These are phyloP conservation scores for Nomada ferruginata DNA, from an alignment of 2,888 invertebrate species.

Conservation along the genomic window DNA sequence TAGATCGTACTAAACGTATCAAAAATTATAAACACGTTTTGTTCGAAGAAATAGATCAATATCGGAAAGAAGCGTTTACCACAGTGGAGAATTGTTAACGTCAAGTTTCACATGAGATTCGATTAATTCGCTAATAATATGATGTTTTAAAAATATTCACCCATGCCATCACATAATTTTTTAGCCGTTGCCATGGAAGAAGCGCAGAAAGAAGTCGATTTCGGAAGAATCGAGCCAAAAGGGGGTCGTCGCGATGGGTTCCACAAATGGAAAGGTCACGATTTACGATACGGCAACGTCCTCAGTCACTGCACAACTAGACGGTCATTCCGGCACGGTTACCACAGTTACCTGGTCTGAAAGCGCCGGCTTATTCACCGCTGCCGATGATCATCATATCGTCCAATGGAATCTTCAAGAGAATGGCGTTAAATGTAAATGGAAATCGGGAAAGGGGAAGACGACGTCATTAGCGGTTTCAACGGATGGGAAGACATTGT, in stretches of 20 bases:
- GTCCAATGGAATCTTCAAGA: conserved; percentile 85
- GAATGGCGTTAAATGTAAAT: conserved; percentile 85
- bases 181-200: conserved; percentile 85
- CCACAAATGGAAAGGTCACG: conserved; percentile 89
- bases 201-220: conserved; percentile 83
- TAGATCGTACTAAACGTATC: too few relatives aligned
- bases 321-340: conserved; percentile 85
- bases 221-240: conserved; percentile 78
- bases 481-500: conserved; percentile 76
- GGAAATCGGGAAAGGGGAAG: conserved; percentile 88
- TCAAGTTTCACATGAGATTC: too few relatives aligned
- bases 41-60: too few relatives aligned
- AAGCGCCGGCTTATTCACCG: conserved; percentile 85
- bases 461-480: conserved; percentile 84
- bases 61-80: too few relatives aligned
- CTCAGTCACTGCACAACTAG: conserved; percentile 80
- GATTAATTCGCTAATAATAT: too few relatives aligned
- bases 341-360: conserved; percentile 86
- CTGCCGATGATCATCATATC: conserved; percentile 86
- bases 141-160: too few relatives aligned
- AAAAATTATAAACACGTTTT: too few relatives aligned
- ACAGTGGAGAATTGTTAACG: too few relatives aligned
- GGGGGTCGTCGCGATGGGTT: conserved; percentile 89
- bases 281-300: conserved; percentile 87
- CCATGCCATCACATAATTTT: background rate